Evolutionary conservation across 2,888 invertebrate species (phyloP), one percentile per base, ranked within the genome.

Genomic region (Brachycybe producta): DNA sequence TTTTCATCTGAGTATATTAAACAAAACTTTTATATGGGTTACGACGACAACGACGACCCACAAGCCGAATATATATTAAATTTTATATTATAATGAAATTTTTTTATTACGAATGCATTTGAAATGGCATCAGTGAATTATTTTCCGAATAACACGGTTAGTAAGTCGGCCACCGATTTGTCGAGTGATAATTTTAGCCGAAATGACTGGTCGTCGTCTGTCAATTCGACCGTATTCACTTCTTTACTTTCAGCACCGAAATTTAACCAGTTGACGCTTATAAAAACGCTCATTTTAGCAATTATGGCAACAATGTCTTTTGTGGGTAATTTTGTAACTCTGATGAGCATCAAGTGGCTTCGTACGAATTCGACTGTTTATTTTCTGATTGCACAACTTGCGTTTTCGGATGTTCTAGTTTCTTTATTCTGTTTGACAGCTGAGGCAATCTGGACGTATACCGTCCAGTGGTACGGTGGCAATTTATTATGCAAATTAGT

Each of bases 381-480:
- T 61, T 80, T 80, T 41, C 68, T 86, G 38, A 83, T 86, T 60
- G 76, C 83, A 48, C 84, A 86, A 62, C 69, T 87, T 13, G 83
- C 84, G 13, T 74, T 84, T 44, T 84, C 86, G 1, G 86, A 87
- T 67, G 71, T 86, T 15, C 68, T 85, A 26, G 86, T 87, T 4
- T 83, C 85, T 0, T 70, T 83, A 41, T 84, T 84, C 66, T 85
- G 85, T 63, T 78, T 85, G 55, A 77, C 78, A 3, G 84, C 84
- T 0, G 86, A 87, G 60, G 82, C 84, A 0, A 75, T 79, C 0
- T 87, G 86, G 86, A 64, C 61, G 15, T 78, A 76, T 36, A 79
- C 82, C 0, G 84, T 87, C 0, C 77, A 81, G 54, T 87, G 86
- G 86, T 69, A 78, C 41, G 84, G 82, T 13, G 84, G 83, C 2